These are phyloP conservation scores for Colaptes auratus DNA, from an alignment of 2,113 vertebrate species.

Conservation along the genomic window DNA sequence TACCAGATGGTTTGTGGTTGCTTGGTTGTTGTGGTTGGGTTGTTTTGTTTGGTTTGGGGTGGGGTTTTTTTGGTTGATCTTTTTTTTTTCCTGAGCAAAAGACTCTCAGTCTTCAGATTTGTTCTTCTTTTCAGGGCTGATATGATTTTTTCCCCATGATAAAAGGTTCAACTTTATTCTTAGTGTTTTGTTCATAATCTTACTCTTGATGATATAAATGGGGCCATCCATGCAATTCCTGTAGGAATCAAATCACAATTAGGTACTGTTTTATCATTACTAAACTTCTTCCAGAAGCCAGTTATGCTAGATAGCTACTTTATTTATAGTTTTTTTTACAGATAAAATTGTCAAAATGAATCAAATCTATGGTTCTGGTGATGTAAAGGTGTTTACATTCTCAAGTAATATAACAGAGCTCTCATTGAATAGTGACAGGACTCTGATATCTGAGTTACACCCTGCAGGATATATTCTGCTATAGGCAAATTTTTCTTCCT, in stretches of 20 bases:
- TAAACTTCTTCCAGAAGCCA: too few species aligned
- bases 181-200: background rate
- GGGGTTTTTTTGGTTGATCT: too few species aligned
- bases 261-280: background rate
- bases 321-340: background rate
- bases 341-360: background rate
- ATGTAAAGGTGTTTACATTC: background rate
- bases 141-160: background rate
- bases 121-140: background rate
- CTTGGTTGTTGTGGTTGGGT: too few species aligned
- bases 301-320: background rate
- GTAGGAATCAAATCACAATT: accelerated
- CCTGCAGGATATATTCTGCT: background rate
- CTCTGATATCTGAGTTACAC: background rate
- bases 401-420: background rate
- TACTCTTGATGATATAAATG: background rate
- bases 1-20: background rate
- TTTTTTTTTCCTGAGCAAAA: background rate
- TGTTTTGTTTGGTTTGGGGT: too few species aligned
- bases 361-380: background rate
- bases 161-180: background rate
- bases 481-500: background rate
- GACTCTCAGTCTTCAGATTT: background rate
- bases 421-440: background rate
- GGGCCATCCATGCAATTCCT: background rate